Evolutionary conservation across 2,888 invertebrate genomes (phyloP).

Genomic region (Dromius quadrimaculatus): DNA sequence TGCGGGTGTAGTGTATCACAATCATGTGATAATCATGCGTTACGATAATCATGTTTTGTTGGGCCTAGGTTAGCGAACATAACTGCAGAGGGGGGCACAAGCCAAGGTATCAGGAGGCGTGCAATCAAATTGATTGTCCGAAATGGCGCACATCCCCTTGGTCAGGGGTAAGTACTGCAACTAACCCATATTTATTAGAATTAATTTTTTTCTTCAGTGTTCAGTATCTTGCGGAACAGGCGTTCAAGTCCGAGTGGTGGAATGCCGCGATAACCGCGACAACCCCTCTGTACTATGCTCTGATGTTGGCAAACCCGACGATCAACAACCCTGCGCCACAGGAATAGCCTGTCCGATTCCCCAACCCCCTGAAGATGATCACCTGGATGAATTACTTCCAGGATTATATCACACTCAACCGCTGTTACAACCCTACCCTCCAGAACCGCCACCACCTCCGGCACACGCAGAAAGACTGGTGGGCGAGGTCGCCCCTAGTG

Average conservation of each 20-base stretch:
- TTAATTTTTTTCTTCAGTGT: conserved; percentile 74
- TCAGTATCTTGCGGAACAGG: conserved; percentile 95
- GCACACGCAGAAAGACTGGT: conserved; percentile 78
- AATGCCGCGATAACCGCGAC: conserved; percentile 77
- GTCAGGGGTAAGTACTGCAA: conserved; percentile 83
- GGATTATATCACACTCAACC: conserved; percentile 76
- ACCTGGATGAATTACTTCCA: conserved; percentile 72
- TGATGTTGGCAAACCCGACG: conserved; percentile 75
- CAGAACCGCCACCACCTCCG: conserved; percentile 69
- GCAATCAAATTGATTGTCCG: conserved; percentile 88
- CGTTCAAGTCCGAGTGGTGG: conserved; percentile 83
- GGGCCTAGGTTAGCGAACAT: conserved; percentile 80
- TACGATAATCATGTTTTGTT: too few relatives aligned
- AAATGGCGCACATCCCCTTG: conserved; percentile 89
- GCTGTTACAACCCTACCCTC: conserved; percentile 76
- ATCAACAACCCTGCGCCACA: conserved; percentile 80
- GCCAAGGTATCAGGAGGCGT: conserved; percentile 84
- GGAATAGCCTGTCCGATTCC: conserved; percentile 76
- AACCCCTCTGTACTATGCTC: conserved; percentile 75
- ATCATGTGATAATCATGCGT: too few relatives aligned
- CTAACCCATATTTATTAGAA: conserved; percentile 2
- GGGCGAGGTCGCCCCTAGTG: conserved; percentile 79
- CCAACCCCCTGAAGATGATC: conserved; percentile 63
- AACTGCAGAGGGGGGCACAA: conserved; percentile 82
- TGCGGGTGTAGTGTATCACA: too few relatives aligned